Evolutionary conservation across 2,888 invertebrate species (phyloP).

Genomic region (Flabesymbios commensalis): DNA sequence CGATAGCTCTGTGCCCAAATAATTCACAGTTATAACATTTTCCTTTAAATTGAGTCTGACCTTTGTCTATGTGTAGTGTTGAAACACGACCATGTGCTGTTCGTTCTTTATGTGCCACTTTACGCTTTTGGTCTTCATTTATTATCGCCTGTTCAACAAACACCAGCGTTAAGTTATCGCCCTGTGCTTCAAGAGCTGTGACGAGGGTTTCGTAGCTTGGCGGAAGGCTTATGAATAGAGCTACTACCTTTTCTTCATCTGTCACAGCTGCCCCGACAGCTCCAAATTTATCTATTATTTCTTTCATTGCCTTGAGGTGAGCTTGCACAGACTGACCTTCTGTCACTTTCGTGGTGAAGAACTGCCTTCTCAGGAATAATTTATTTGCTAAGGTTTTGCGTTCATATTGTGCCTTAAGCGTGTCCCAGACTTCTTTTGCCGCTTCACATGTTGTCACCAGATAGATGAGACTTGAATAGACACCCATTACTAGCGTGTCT

Average conservation of each 20-base stretch:
- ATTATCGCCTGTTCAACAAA: conserved; percentile 9
- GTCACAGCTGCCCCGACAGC: not conserved
- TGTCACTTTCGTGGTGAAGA: not conserved
- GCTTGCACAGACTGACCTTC: not conserved
- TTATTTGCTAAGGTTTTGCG: not conserved
- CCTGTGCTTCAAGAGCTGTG: conserved; percentile 2
- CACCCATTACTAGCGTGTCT: not conserved
- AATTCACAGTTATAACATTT: too few species aligned
- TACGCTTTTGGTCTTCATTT: conserved; percentile 3
- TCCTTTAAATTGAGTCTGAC: too few species aligned
- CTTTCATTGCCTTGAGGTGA: conserved; percentile 6
- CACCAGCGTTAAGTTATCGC: not conserved
- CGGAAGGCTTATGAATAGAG: conserved; percentile 1
- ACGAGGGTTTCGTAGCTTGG: conserved; percentile 1
- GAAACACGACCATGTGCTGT: too few species aligned
- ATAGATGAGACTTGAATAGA: not conserved
- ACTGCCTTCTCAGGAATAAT: not conserved
- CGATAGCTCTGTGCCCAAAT: too few species aligned
- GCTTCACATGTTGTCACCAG: not conserved
- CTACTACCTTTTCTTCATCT: not conserved
- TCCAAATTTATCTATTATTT: conserved; percentile 1
- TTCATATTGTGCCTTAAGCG: not conserved
- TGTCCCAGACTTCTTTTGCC: not conserved
- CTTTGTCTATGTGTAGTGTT: too few species aligned
- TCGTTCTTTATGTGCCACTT: too few species aligned